phyloP scores from a whole-genome alignment of 2,888 invertebrate species.

The Lycia hirtaria region DNA sequence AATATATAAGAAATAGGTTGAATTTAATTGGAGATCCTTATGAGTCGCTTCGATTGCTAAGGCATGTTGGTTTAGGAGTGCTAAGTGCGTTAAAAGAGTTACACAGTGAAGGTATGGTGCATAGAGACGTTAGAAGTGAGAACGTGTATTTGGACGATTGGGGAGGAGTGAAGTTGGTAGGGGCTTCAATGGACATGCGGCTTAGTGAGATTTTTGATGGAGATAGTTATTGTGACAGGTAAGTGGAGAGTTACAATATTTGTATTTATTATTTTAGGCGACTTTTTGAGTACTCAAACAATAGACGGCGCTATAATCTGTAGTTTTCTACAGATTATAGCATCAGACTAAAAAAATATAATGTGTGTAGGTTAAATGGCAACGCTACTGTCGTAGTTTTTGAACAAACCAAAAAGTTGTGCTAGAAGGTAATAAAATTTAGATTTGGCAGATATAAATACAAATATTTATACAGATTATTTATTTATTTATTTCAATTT shows the following conservation, averaged over 20 bases:
- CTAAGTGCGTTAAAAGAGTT: conserved; percentile 91
- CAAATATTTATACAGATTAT: too few species aligned
- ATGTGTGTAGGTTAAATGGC: too few species aligned
- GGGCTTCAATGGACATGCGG: conserved; percentile 89
- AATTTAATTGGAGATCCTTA: conserved; percentile 59
- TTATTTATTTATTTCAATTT: too few species aligned
- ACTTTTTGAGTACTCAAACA: background rate
- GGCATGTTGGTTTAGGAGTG: conserved; percentile 89
- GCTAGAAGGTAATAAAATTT: too few species aligned
- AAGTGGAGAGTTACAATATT: conserved; percentile 40
- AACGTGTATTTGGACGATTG: conserved; percentile 89
- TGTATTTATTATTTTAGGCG: background rate
- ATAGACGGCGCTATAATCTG: too few species aligned
- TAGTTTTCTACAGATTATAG: too few species aligned
- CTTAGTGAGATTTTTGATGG: conserved; percentile 85
- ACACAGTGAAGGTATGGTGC: conserved; percentile 93
- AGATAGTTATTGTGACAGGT: conserved; percentile 71
- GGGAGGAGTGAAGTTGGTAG: conserved; percentile 87
- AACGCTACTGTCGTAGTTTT: too few species aligned
- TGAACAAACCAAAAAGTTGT: too few species aligned
- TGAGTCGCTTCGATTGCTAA: conserved; percentile 76
- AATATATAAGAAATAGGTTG: conserved; percentile 55
- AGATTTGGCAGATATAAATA: too few species aligned
- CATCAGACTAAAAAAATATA: too few species aligned
- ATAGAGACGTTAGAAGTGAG: conserved; percentile 91